These are phyloP conservation scores for Doris montereyensis DNA, from an alignment of 2,888 invertebrate species.

Conservation along the genomic window DNA sequence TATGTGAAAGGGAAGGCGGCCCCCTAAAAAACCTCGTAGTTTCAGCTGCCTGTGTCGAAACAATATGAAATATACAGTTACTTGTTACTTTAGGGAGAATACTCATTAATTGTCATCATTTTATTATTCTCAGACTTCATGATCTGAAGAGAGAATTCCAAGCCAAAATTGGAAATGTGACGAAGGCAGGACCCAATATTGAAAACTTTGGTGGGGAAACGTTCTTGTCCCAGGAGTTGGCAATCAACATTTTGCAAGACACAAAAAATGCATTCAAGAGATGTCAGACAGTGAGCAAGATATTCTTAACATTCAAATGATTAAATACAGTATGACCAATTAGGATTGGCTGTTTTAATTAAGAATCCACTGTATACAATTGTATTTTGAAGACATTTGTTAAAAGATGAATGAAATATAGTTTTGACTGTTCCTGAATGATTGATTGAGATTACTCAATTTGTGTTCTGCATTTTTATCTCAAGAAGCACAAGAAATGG, in stretches of 20 bases:
- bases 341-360: too few species aligned
- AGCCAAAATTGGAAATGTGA: constrained; percentile 90
- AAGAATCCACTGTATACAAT: too few species aligned
- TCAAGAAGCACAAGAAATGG: too few species aligned
- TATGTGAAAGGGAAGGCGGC: background rate
- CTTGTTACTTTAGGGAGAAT: too few species aligned
- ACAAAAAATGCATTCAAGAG: constrained; percentile 91
- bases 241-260: constrained; percentile 90
- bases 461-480: too few species aligned
- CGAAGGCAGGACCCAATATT: constrained; percentile 78
- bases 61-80: too few species aligned
- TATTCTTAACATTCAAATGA: too few species aligned
- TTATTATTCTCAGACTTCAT: constrained; percentile 80
- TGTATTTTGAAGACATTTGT: too few species aligned
- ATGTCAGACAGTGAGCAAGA: constrained; percentile 85
- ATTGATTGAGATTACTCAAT: too few species aligned
- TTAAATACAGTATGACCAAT: too few species aligned
- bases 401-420: too few species aligned
- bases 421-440: too few species aligned
- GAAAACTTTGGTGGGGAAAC: constrained; percentile 97
- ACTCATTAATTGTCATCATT: constrained; percentile 15
- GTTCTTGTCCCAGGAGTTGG: constrained; percentile 90
- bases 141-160: constrained; percentile 94
- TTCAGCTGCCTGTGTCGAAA: background rate
- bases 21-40: background rate